Evolutionary conservation across 2,888 invertebrate species (phyloP), one percentile per base, ranked within the genome.

Genomic region (Drosophila melanosoma): DNA sequence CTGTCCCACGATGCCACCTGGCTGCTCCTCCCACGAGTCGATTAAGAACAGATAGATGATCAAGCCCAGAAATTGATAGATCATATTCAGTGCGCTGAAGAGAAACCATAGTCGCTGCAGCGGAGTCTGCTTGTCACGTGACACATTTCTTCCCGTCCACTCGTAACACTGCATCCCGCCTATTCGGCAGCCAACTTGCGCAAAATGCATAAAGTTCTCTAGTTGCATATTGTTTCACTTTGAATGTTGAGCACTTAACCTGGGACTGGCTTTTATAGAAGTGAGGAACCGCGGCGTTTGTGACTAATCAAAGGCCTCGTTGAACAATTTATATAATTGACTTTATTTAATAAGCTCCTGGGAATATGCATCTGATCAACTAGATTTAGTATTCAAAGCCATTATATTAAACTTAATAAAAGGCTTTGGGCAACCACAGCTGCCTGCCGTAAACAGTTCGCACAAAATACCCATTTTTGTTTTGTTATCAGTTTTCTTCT

Each of bases 61-160:
- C 68, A 89, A 65, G 20, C 91, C 92, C 8, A 89, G 3, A 56
- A 81, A 84, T 59, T 91, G 91, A 60, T 90, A 91, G 51, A 83
- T 23, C 40, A 90, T 60, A 60, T 87, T 90, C 3, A 54, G 10
- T 11, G 79, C 76, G 15, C 83, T 91, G 17, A 90, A 57, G 11
- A 69, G 40, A 59, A 82, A 83, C 70, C 78, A 80, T 3, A 74
- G 11, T 3, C 69, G 74, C 35, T 57, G 42, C 1, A 56, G 3
- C 45, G 36, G n/a, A 1, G 53, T 40, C 26, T 58, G 65, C 10
- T 61, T 29, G 2, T 32, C 52, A 20, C 3, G 36, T 10, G 52
- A 23, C 8, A 26, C 5, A 2, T 49, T 26, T 23, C 75, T 56
- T 20, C 80, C 77, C 3, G 42, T 60, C 84, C 83, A 90, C 26